Evolutionary conservation across 2,888 invertebrate genomes (phyloP), one percentile per base, ranked within the genome.

Genomic region (Drosophila eohydei): DNA sequence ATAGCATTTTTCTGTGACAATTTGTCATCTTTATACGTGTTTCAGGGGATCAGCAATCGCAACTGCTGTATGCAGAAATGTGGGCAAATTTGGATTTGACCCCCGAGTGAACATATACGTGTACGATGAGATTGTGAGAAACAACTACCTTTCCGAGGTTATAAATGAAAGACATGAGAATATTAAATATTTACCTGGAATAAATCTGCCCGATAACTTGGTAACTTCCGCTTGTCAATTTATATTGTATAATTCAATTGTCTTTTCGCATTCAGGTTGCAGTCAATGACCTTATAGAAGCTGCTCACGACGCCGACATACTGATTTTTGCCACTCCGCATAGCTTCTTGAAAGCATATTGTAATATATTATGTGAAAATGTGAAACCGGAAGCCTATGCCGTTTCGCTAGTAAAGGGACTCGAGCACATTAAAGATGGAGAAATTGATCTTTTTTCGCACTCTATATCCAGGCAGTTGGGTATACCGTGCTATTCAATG

Each of bases 321-420:
- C 94, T 99, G 32, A 96, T 99, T 74, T 99, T 99, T 93, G 98
- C 99, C 38, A 95, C 98, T 16, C 98, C 98, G n/a, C 98, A 99
- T 94, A 98, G 98, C 93, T 99, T 99, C 92, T 96, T 99, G 51
- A 94, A 95, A 69, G 95, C 95, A 38, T 94, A 98, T 87, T 98
- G 98, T 92, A 95, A 96, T 55, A 95, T 96, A 51, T 94, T 99
- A 52, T 93, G 94, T 55, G 98, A 98, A 50, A 96, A 96, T 92
- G 95, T 99, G 71, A 99, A 98, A 92, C 94, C 96, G 9, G 95
- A 95, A 16, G 98, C 98, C 0, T 95, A 97, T 76, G 99, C 97
- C 11, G 94, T 99, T 43, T 98, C 99, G 1, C 94, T 99, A 58
- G 97, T 98, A 88, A 99, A 99, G 96, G 98, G 98, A 68, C 97